Evolutionary conservation across 2,888 invertebrate species (phyloP).

Genomic region (Myopa tessellatipennis): DNA sequence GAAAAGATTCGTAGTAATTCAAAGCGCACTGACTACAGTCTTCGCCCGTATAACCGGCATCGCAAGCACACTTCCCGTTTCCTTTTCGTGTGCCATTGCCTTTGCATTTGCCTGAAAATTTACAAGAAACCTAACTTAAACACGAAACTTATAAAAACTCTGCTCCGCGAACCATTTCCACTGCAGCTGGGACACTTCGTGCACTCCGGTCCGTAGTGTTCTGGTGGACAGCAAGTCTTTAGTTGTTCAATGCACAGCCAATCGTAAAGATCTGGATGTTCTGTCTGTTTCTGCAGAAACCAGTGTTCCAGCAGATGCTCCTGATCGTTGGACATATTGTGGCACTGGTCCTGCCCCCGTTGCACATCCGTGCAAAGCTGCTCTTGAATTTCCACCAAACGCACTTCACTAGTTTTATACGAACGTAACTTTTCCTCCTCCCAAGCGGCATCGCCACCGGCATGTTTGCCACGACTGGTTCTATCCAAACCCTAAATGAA

Average conservation of each 20-base stretch:
- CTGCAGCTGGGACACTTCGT: constrained; percentile 87
- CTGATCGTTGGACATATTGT: constrained; percentile 83
- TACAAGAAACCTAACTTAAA: neutral
- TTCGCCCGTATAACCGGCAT: constrained; percentile 82
- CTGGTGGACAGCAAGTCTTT: constrained; percentile 84
- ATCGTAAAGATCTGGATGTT: constrained; percentile 72
- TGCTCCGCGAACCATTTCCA: constrained; percentile 70
- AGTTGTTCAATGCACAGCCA: constrained; percentile 85
- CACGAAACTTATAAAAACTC: neutral
- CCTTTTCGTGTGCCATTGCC: constrained; percentile 94
- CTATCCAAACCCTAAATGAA: constrained; percentile 75
- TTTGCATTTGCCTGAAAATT: constrained; percentile 70
- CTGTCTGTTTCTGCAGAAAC: constrained; percentile 81
- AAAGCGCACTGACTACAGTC: constrained; percentile 81
- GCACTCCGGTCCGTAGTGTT: constrained; percentile 87
- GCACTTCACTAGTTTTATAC: constrained; percentile 88
- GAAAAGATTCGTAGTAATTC: constrained; percentile 80
- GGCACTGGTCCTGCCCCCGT: constrained; percentile 83
- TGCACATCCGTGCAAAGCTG: constrained; percentile 81
- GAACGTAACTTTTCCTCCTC: constrained; percentile 87
- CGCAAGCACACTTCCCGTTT: constrained; percentile 89
- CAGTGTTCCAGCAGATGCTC: constrained; percentile 87
- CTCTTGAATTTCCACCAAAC: constrained; percentile 92
- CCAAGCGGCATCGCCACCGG: constrained; percentile 94
- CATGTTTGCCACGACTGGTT: constrained; percentile 88